Conservation (phyloP, 1,140 invertebrate species). For the Scaptomyza graminum region DNA sequence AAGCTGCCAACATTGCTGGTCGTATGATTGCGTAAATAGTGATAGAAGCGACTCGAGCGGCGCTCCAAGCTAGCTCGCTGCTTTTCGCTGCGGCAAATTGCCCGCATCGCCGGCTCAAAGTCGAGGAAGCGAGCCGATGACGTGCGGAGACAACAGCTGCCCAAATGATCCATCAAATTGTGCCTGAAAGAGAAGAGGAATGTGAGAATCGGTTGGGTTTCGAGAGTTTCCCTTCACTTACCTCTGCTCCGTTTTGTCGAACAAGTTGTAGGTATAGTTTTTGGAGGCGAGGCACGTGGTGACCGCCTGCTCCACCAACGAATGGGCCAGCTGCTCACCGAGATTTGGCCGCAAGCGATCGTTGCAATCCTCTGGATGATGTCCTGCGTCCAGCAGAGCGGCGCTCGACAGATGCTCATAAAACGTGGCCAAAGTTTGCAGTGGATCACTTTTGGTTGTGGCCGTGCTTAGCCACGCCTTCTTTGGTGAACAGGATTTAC, state of each 20-base stretch:
- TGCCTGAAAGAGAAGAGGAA: conserved; percentile 11
- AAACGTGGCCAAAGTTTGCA: conserved; percentile 57
- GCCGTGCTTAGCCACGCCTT: conserved; percentile 68
- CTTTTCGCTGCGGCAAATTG: conserved; percentile 86
- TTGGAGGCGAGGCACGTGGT: conserved; percentile 56
- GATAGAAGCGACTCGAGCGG: conserved; percentile 85
- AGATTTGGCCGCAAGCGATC: conserved; percentile 65
- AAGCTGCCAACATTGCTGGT: conserved; percentile 59
- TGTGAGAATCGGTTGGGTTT: background rate
- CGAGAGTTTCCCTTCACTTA: conserved; percentile 26
- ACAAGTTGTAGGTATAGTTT: conserved; percentile 70
- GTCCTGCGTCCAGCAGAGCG: conserved; percentile 46
- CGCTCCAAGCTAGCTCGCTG: conserved; percentile 85
- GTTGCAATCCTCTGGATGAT: conserved; percentile 24
- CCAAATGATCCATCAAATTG: conserved; percentile 50
- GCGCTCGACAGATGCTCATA: conserved; percentile 77
- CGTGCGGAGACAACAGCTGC: conserved; percentile 52
- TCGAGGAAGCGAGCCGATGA: conserved; percentile 81
- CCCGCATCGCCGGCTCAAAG: conserved; percentile 85
- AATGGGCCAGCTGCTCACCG: conserved; percentile 66
- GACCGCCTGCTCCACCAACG: conserved; percentile 69
- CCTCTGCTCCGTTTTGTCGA: conserved; percentile 68
- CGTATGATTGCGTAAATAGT: conserved; percentile 85
- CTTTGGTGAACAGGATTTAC: conserved; percentile 76
- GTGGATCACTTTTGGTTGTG: conserved; percentile 38